Evolutionary conservation across 2,888 invertebrate genomes (phyloP), one percentile per base, ranked within the genome.

Genomic region (Altica lythri): DNA sequence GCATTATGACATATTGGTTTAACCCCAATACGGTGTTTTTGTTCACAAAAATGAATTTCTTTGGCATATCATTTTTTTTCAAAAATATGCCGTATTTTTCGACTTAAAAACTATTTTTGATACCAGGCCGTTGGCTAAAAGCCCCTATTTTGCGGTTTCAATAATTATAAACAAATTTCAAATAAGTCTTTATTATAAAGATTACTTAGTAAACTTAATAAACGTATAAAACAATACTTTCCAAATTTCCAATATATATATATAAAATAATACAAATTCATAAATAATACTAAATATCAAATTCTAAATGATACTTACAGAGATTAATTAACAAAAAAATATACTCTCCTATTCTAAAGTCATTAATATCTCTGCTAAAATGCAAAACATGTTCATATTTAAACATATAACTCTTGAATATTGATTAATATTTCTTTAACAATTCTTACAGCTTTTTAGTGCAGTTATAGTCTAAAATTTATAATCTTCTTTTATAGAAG

Each of bases 171-270:
- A 40, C 18, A 19, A 58, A 42, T 53, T 58, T 59, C 59, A 63
- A 60, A 56, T 61, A 61, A 58, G 57, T 56, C 60, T 63, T 63
- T 62, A 61, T 63, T 61, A 60, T 51, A 58, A 61, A 61, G 57
- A 57, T 61, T 62, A 59, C 55, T 51, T 45, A 56, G 46, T 56
- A 60, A n/a, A 59, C 52, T 50, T 48, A 55, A 57, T 57, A 53
- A 62, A 52, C 53, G 56, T 60, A 62, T 56, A 60, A 62, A 62
- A 59, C 50, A 56, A 61, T 60, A 60, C 53, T 60, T 53, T 46
- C 27, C 30, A 27, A 43, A 5, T 52, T 45, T 54, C 50, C 49
- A 55, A 59, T 57, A 57, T 45, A 51, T 37, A n/a, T n/a, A 52
- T 42, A 51, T 52, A 53, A 50, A 57, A 52, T 42, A 55, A 58